Base-by-base conservation (phyloP, 2,888 invertebrate species). In the Phanerotoma sp. region DNA sequence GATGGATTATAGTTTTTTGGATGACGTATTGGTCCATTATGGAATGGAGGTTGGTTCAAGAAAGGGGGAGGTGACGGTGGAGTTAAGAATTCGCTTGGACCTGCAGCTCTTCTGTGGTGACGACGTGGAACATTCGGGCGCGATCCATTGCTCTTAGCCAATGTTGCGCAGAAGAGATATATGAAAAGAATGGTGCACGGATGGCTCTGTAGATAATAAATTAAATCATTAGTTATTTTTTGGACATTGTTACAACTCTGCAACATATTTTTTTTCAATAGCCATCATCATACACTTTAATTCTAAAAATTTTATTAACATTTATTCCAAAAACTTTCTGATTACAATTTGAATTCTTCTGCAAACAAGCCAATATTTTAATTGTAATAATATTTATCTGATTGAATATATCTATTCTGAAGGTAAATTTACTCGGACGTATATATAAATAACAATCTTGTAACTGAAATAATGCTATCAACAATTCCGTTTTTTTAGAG, bases 31-130 rank as follows among this genome's bases (percentile, higher is more conserved):
- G 40, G 56, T 41, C 44, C 13, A 54, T 55, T 5, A 52, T 3
- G 40, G 21, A 54, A 56, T 1, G 58, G 62, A 2, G 58, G 52
- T 5, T 44, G 32, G 30, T 56, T 54, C 21, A 50, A 54, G n/a
- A 45, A 59, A 5, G 50, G 56, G 13, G 69, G 60, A 35, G 61
- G 64, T 20, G 70, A 69, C n/a, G 73, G 73, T 30, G 74, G 74
- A 10, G 68, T 65, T 25, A 75, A 55, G 25, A 66, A 75, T 53
- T 75, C 75, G 53, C 68, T 73, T 28, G 66, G 63, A n/a, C 35
- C 30, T 7, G 58, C 64, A 33, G 63, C 64, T 54, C 61, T 62
- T 63, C 67, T 64, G 46, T 54, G 62, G 37, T 67, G 63, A 59
- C 65, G 65, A 28, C 64, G 64, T 48, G 57, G 60, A 16, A 45